A percentile compares a stretch with the other conserved stretches of the same genome.
Evolutionary conservation across 2,888 invertebrate genomes (phyloP).

Genomic region (Brenthis hecate): DNA sequence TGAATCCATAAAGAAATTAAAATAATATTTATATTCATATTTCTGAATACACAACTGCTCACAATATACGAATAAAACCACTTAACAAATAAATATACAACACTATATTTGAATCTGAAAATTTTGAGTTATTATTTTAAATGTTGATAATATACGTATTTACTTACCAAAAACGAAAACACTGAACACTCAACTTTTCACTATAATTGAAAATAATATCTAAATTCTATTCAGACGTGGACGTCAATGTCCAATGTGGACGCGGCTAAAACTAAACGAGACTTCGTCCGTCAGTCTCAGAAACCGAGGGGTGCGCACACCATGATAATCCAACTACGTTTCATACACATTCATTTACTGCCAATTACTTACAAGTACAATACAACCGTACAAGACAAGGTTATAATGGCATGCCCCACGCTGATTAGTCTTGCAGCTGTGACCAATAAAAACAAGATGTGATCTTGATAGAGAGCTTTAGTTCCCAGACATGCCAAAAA

Average conservation of each 20-base stretch:
- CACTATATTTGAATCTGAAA: too few relatives aligned
- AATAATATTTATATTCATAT: neutral
- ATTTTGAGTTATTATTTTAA: neutral
- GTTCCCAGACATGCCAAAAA: constrained; percentile 35
- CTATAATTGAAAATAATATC: constrained; percentile 11
- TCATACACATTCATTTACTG: constrained; percentile 54
- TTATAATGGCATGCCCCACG: constrained; percentile 54
- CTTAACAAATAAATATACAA: neutral
- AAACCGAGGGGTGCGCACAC: constrained; percentile 39
- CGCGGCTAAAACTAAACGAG: constrained; percentile 67
- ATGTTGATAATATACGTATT: neutral
- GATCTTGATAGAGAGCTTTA: constrained; percentile 46
- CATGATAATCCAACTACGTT: constrained; percentile 46
- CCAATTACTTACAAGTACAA: constrained; percentile 48
- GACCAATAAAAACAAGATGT: constrained; percentile 54
- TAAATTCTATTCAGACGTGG: constrained; percentile 35
- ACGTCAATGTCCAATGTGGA: constrained; percentile 61
- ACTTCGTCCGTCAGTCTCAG: constrained; percentile 46
- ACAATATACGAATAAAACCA: too few relatives aligned
- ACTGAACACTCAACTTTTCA: constrained; percentile 5
- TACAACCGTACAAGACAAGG: constrained; percentile 55
- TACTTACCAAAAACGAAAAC: neutral
- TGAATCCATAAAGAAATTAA: neutral
- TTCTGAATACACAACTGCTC: too few relatives aligned
- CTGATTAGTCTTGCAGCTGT: constrained; percentile 62